phyloP scores from a whole-genome alignment of 2,888 invertebrate species.

The Pyrocoelia pectoralis region DNA sequence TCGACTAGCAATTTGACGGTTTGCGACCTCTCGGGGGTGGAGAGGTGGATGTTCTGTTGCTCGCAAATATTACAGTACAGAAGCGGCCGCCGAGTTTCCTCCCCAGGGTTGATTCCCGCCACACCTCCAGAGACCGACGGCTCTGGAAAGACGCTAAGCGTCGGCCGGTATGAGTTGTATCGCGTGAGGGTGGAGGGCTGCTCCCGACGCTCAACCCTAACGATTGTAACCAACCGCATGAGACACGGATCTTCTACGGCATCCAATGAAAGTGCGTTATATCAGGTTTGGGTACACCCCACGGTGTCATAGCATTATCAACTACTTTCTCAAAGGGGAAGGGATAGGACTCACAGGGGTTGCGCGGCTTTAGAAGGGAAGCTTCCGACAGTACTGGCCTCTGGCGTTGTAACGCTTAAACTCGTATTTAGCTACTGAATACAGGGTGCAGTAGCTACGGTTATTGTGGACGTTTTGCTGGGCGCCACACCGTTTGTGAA shows the following conservation, averaged over 20 bases:
- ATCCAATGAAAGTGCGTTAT: constrained; percentile 45
- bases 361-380: constrained; percentile 39
- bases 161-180: constrained; percentile 44
- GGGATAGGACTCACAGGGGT: constrained; percentile 44
- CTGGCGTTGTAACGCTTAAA: constrained; percentile 51
- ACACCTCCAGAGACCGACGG: constrained; percentile 59
- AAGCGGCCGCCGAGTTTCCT: constrained; percentile 54
- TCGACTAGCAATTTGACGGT: constrained; percentile 54
- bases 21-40: constrained; percentile 55
- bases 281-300: constrained; percentile 47
- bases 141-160: constrained; percentile 59
- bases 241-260: constrained; percentile 44
- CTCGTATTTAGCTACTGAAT: constrained; percentile 38
- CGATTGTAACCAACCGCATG: constrained; percentile 51
- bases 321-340: constrained; percentile 39
- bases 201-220: constrained; percentile 44
- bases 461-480: constrained; percentile 36
- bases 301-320: constrained; percentile 45
- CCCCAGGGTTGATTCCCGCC: constrained; percentile 64
- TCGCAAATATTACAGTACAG: constrained; percentile 43
- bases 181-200: constrained; percentile 48
- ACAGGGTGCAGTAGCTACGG: constrained; percentile 43
- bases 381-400: constrained; percentile 53
- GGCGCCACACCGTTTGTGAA: constrained; percentile 47
- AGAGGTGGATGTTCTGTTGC: constrained; percentile 47